Evolutionary conservation across 2,113 vertebrate species (phyloP).

Genomic region (Procavia capensis): DNA sequence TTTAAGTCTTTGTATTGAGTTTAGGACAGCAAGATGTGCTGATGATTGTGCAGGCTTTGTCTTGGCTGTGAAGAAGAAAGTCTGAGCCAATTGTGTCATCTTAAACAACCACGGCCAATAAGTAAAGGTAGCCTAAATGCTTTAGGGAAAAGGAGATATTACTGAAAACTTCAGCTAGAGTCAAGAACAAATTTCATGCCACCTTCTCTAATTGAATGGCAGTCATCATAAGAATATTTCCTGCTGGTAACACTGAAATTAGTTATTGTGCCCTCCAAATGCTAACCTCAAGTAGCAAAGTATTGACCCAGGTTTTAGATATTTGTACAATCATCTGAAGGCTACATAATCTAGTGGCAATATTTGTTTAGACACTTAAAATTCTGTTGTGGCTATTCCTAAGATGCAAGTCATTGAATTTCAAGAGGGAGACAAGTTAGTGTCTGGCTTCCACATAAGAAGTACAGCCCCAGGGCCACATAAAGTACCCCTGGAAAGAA

Average conservation of each 20-base stretch:
- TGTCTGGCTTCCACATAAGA: neutral
- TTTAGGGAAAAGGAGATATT: neutral
- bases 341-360: neutral
- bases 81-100: neutral
- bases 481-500: neutral
- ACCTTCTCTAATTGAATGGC: neutral
- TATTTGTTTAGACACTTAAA: neutral
- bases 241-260: neutral
- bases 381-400: neutral
- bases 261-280: neutral
- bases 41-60: neutral
- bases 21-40: neutral
- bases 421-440: neutral
- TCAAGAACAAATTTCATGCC: neutral
- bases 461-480: neutral
- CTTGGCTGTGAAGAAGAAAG: neutral
- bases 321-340: neutral
- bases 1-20: neutral
- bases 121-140: neutral
- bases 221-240: neutral
- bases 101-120: neutral
- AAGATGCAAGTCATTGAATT: neutral
- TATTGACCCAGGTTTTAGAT: neutral
- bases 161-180: neutral
- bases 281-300: neutral